Evolutionary conservation across 2,888 invertebrate genomes (phyloP).

Genomic region (Harpalus rufipes): DNA sequence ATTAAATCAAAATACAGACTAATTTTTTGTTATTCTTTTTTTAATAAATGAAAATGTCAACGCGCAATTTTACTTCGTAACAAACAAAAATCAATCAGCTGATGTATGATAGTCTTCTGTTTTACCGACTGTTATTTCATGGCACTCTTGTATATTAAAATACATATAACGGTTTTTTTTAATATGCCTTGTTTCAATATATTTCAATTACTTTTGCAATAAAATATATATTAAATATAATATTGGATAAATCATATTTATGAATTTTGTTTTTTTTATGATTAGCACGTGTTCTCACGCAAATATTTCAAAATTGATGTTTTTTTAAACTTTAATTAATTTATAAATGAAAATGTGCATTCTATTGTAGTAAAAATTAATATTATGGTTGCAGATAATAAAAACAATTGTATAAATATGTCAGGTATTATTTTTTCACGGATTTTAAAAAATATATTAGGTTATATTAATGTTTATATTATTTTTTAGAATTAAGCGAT

Average conservation of each 20-base stretch:
- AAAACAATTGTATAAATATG: not conserved
- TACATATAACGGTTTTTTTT: no score
- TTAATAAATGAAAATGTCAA: no score
- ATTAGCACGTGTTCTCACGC: not conserved
- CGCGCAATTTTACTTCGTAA: no score
- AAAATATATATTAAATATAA: not conserved
- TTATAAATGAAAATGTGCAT: not conserved
- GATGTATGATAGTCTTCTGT: no score
- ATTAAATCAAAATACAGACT: no score
- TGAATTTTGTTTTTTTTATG: not conserved
- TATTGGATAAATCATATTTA: not conserved
- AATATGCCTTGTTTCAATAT: not conserved
- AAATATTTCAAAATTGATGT: not conserved
- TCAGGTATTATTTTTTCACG: constrained; percentile 27
- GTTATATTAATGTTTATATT: constrained; percentile 40
- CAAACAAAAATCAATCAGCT: no score
- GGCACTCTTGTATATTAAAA: no score
- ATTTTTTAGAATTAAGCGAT: not conserved
- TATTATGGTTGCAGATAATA: constrained; percentile 28
- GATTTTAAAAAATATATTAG: constrained; percentile 21
- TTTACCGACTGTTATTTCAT: no score
- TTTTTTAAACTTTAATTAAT: not conserved
- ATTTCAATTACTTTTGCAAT: not conserved
- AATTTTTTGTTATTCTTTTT: no score
- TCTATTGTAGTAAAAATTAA: not conserved